Percentiles rank a stretch among this genome's conserved stretches.
Evolutionary conservation across 1,140 invertebrate genomes (phyloP).

Genomic region (Anadara kagoshimensis): DNA sequence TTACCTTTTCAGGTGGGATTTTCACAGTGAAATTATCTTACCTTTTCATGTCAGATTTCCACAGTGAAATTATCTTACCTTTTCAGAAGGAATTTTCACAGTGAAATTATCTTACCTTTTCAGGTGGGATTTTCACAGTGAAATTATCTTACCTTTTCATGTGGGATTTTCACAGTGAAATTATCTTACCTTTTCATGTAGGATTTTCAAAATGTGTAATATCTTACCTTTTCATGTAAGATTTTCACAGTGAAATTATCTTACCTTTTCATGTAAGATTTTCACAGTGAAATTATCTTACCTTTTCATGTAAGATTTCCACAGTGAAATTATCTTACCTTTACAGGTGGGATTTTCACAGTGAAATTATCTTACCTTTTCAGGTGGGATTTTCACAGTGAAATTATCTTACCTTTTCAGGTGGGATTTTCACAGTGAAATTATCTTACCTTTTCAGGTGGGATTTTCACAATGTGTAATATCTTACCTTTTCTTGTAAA

Average conservation of each 20-base stretch:
- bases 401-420: conserved; percentile 51
- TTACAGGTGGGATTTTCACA: conserved; percentile 58
- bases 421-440: conserved; percentile 62
- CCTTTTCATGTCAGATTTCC: conserved; percentile 56
- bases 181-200: conserved; percentile 50
- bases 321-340: conserved; percentile 60
- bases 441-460: conserved; percentile 51
- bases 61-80: conserved; percentile 60
- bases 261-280: conserved; percentile 55
- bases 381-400: conserved; percentile 61
- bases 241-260: no score
- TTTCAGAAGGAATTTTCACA: conserved; percentile 58
- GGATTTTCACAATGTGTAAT: conserved; percentile 67
- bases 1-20: conserved; percentile 56
- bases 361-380: conserved; percentile 58
- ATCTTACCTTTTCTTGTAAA: no score
- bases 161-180: conserved; percentile 62
- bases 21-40: conserved; percentile 61
- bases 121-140: conserved; percentile 61
- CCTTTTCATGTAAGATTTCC: conserved; percentile 56
- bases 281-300: conserved; percentile 61
- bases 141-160: conserved; percentile 51
- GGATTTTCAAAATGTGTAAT: conserved; percentile 67
- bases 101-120: conserved; percentile 58
- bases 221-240: no score